A percentile compares a stretch with the other conserved stretches of the same genome.
Conservation (phyloP, 2,113 vertebrate genomes). For the Nothoprocta pentlandii region DNA sequence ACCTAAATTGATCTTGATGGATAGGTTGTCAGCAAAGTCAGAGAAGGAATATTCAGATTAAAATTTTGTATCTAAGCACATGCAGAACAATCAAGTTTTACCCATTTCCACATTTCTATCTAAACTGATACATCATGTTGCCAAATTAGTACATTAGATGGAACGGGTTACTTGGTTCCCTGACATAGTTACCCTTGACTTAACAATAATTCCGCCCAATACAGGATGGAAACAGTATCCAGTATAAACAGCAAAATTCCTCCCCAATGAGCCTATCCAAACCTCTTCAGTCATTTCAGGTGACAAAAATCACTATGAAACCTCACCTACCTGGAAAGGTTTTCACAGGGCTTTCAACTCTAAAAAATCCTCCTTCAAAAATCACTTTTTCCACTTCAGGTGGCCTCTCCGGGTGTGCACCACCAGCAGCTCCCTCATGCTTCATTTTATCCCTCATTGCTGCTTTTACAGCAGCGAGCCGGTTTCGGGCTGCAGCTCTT, state of each 20-base stretch:
- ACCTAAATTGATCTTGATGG: not conserved
- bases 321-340: conserved; percentile 79
- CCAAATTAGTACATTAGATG: not conserved
- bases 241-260: not conserved
- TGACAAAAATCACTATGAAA: not conserved
- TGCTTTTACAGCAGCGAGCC: conserved; percentile 89
- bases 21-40: not conserved
- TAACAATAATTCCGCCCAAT: not conserved
- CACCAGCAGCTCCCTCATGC: not conserved
- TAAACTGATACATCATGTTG: conserved; percentile 5
- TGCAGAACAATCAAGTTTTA: not conserved
- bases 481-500: conserved; percentile 82
- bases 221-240: not conserved
- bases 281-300: not conserved
- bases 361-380: conserved; percentile 91
- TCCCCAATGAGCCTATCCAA: not conserved
- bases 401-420: not conserved
- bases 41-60: not conserved
- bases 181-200: not conserved
- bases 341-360: conserved; percentile 90
- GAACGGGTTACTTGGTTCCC: not conserved
- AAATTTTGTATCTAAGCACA: not conserved
- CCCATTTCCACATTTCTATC: not conserved
- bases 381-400: conserved; percentile 77
- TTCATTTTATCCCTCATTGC: conserved; percentile 84